Base-by-base conservation (phyloP, 2,888 invertebrate species). In the Ernsta delagoae region DNA sequence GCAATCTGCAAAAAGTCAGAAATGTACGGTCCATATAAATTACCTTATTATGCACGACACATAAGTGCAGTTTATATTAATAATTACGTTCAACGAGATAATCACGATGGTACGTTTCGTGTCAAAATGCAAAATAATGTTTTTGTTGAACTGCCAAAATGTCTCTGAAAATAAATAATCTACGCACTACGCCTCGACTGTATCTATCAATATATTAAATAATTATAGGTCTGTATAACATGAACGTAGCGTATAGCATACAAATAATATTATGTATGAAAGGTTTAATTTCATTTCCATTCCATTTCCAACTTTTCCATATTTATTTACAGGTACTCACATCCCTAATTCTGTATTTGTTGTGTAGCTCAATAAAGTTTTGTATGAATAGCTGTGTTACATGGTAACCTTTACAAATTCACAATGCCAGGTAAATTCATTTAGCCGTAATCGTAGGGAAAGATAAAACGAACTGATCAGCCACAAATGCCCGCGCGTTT, bases 401-500 rank as follows among this genome's bases (percentile, higher is more conserved):
- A 43, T 71, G 63, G 54, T 39, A 71, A 67, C 59, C 66, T 67
- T 64, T 68, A 70, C 16, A 70, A 3, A n/a, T 45, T 48, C 6
- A 7, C 50, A 48, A 71, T 72, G 70, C 68, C 70, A 70, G 70
- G 63, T 68, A 63, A 70, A 72, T 70, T 72, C 65, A 73, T 59
- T 71, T 72, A 73, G 70, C 71, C 74, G 72, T 73, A 75, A 75
- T 72, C 64, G 65, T 60, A 71, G 64, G 66, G 48, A 60, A 70
- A 77, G 78, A 79, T 75, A 75, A 75, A 77, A 75, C 75, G 75
- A 70, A 73, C 74, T 73, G 76, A 87, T 88, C 84, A 83, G 74
- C 76, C 81, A 79, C 82, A 79, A 88, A 89, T 88, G 88, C 89
- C 87, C 87, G 84, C 83, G 82, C 83, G 83, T 86, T 86, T 84